Conservation (phyloP, 2,113 vertebrate species). For the Megaptera novaeangliae region DNA sequence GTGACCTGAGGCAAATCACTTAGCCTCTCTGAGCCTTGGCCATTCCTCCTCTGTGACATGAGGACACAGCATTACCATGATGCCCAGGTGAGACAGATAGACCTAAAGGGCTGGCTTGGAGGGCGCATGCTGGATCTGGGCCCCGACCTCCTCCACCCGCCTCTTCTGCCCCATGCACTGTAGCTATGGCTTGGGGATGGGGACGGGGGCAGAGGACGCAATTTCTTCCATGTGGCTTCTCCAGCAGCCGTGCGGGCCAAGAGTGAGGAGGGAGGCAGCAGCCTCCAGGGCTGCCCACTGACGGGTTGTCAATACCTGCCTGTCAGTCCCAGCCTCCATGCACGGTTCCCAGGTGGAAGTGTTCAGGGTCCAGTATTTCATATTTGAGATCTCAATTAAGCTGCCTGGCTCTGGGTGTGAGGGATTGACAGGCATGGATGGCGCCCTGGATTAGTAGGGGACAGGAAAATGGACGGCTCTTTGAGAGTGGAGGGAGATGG, state of each 20-base stretch:
- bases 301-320: background rate
- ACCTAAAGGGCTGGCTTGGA: background rate
- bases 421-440: rapidly evolving
- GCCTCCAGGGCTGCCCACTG: background rate
- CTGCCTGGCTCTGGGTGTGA: background rate
- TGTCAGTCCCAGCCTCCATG: background rate
- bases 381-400: slow-evolving; percentile 61
- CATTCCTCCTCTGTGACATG: background rate
- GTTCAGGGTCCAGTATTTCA: background rate
- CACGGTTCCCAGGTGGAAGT: background rate
- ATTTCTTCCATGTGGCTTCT: background rate
- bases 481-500: rapidly evolving
- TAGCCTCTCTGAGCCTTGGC: background rate
- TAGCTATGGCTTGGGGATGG: background rate
- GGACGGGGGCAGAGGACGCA: rapidly evolving
- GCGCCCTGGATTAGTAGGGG: background rate
- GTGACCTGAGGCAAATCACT: background rate
- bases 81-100: background rate
- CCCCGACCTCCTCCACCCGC: rapidly evolving
- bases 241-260: background rate
- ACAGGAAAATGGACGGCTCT: background rate
- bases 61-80: too few species aligned
- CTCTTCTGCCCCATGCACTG: background rate
- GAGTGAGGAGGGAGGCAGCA: background rate
- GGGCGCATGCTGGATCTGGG: too few species aligned